phyloP scores from a whole-genome alignment of 2,113 vertebrate species.

The Nerophis lumbriciformis region DNA sequence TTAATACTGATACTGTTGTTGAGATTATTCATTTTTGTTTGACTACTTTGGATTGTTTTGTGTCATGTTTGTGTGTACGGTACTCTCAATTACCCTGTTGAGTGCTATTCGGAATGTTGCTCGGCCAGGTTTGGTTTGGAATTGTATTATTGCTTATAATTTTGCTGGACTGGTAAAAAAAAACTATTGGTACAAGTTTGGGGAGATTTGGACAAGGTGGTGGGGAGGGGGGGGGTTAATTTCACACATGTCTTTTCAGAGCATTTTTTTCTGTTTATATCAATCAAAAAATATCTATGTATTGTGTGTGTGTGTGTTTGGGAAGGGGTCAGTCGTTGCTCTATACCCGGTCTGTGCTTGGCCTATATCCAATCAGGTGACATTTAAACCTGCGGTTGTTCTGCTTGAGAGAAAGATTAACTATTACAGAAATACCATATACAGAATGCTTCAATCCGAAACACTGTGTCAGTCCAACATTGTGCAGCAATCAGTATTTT shows the following conservation, averaged over 20 bases:
- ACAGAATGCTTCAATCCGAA: not conserved
- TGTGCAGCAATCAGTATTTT: slow-evolving; percentile 25
- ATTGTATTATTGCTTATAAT: too few relatives aligned
- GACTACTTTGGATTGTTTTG: too few relatives aligned
- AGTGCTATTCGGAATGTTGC: too few relatives aligned
- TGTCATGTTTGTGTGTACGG: too few relatives aligned
- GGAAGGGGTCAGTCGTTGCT: slow-evolving; percentile 20
- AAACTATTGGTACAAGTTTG: too few relatives aligned
- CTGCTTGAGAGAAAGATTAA: slow-evolving; percentile 31
- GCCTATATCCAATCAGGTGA: slow-evolving; percentile 59
- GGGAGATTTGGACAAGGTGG: too few relatives aligned
- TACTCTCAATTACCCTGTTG: too few relatives aligned
- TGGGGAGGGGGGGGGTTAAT: too few relatives aligned
- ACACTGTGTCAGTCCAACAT: slow-evolving; percentile 6
- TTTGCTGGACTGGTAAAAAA: too few relatives aligned
- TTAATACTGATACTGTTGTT: too few relatives aligned
- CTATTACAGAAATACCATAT: not conserved
- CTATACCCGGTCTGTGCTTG: slow-evolving; percentile 36
- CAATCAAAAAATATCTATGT: slow-evolving; percentile 35
- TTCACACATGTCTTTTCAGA: not conserved
- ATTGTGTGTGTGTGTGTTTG: slow-evolving; percentile 40
- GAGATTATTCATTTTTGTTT: too few relatives aligned
- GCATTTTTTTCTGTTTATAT: slow-evolving; percentile 27
- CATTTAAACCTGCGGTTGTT: slow-evolving; percentile 40
- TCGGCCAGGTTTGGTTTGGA: too few relatives aligned